These are phyloP conservation scores for Schizopygopsis pylzovi DNA, from an alignment of 2,797 vertebrate species.

Conservation along the genomic window DNA sequence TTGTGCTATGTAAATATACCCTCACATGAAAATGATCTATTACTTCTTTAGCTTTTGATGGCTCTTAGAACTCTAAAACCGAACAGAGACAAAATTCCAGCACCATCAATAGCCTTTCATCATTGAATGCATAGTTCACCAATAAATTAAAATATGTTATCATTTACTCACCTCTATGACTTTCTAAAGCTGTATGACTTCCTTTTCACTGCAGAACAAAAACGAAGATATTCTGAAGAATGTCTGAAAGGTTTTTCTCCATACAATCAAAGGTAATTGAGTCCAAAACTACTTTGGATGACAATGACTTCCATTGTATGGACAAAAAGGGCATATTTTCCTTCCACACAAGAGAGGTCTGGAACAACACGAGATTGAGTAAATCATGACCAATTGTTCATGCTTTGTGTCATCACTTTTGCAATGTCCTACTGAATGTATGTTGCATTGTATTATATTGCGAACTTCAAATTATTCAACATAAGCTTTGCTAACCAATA, in stretches of 20 bases:
- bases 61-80: neutral
- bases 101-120: neutral
- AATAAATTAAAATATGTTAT: neutral
- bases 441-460: no score
- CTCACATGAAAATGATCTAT: neutral
- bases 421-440: no score
- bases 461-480: no score
- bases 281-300: neutral
- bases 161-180: neutral
- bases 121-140: neutral
- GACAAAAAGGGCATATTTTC: neutral
- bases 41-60: neutral
- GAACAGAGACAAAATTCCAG: neutral
- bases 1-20: neutral
- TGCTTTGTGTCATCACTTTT: no score
- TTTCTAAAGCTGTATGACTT: neutral
- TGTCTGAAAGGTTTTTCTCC: neutral
- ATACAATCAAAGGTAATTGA: neutral
- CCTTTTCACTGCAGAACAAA: neutral
- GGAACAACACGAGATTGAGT: no score
- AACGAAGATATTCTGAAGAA: neutral
- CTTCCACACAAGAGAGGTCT: no score
- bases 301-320: neutral
- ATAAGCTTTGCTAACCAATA: no score
- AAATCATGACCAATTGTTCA: no score